Conservation (phyloP, 92 coral and sea anemone genomes). For the Phenganax subtilis region DNA sequence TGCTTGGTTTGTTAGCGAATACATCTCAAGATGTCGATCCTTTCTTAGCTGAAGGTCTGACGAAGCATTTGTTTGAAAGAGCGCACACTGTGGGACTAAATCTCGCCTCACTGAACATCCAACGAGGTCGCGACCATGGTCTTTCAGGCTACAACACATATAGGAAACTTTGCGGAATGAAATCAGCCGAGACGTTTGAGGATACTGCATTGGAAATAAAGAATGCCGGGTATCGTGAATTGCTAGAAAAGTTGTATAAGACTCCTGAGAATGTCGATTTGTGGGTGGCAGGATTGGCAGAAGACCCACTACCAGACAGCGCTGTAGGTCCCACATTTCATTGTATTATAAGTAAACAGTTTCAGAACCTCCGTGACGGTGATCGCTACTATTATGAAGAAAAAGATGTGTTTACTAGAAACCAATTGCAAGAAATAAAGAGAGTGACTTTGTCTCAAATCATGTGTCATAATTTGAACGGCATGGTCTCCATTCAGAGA, state of each 20-base stretch:
- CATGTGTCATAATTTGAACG: slow-evolving; percentile 26
- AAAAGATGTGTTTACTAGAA: slow-evolving; percentile 28
- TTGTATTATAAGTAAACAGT: slow-evolving; percentile 23
- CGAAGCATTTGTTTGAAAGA: slow-evolving; percentile 34
- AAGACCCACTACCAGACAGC: slow-evolving; percentile 17
- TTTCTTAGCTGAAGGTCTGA: slow-evolving; percentile 37
- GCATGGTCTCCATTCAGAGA: slow-evolving; percentile 31
- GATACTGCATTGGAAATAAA: slow-evolving; percentile 23
- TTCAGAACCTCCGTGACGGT: slow-evolving; percentile 28
- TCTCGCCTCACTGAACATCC: slow-evolving; percentile 54
- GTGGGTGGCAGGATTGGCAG: slow-evolving; percentile 36
- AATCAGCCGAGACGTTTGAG: slow-evolving; percentile 30
- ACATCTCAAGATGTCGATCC: slow-evolving; percentile 51
- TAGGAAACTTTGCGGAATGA: slow-evolving; percentile 29
- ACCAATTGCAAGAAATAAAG: slow-evolving; percentile 37
- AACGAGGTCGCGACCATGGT: slow-evolving; percentile 64
- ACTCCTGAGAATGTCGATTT: slow-evolving; percentile 19
- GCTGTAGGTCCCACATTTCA: slow-evolving; percentile 32
- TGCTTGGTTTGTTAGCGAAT: slow-evolving; percentile 42
- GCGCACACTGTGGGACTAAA: slow-evolving; percentile 35
- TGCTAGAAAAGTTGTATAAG: slow-evolving; percentile 2
- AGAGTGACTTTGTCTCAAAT: slow-evolving; percentile 30
- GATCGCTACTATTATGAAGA: slow-evolving; percentile 33
- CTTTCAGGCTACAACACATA: slow-evolving; percentile 51
- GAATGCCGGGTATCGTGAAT: background rate